Evolutionary conservation across 2,888 invertebrate species (phyloP).

Genomic region (Mechanitis mazaeus): DNA sequence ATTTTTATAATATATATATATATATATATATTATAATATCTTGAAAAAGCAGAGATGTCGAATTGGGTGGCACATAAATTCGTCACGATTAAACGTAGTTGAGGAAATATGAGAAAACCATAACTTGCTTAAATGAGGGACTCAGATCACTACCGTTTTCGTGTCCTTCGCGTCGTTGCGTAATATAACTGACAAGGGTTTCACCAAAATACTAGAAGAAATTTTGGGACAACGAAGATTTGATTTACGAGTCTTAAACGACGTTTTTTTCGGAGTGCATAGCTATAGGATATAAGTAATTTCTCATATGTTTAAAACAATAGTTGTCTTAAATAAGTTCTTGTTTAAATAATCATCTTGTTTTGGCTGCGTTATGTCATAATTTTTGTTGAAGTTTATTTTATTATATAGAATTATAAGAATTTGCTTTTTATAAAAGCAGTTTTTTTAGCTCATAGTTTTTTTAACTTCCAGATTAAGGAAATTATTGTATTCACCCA

Average conservation of each 20-base stretch:
- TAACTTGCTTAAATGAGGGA: constrained; percentile 69
- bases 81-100: constrained; percentile 53
- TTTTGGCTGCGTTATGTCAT: too few relatives aligned
- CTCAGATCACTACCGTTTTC: constrained; percentile 53
- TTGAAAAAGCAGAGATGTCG: not conserved
- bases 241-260: constrained; percentile 53
- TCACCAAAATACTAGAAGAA: constrained; percentile 64
- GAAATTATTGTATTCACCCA: too few relatives aligned
- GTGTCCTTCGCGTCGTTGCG: constrained; percentile 51
- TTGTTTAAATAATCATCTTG: too few relatives aligned
- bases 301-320: too few relatives aligned
- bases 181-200: constrained; percentile 73
- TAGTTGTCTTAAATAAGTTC: too few relatives aligned
- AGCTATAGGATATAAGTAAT: not conserved
- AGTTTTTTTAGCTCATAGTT: too few relatives aligned
- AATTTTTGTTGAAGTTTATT: too few relatives aligned
- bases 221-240: constrained; percentile 57
- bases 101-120: constrained; percentile 64
- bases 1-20: too few relatives aligned
- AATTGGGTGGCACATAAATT: constrained; percentile 25
- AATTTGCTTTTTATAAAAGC: too few relatives aligned
- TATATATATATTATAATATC: too few relatives aligned
- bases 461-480: too few relatives aligned
- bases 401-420: too few relatives aligned
- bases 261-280: not conserved